Percentiles rank a stretch among this genome's conserved stretches.
Evolutionary conservation across 2,113 vertebrate genomes (phyloP).

Genomic region (Hypanus sabinus): DNA sequence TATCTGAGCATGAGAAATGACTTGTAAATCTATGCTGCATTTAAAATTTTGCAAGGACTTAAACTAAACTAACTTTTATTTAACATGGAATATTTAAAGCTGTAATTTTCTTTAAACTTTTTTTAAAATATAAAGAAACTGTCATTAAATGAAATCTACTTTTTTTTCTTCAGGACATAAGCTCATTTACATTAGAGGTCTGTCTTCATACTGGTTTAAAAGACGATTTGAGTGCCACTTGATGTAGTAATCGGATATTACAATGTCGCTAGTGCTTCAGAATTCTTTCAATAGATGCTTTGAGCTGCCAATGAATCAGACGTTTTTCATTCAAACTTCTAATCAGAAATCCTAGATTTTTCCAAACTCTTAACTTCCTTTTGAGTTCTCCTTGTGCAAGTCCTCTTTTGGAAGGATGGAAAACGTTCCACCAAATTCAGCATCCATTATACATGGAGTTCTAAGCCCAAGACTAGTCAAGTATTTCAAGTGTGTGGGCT

Average conservation of each 20-base stretch:
- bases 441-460: background rate
- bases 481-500: background rate
- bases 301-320: background rate
- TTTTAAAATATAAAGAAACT: no score
- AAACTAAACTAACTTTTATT: background rate
- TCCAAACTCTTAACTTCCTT: background rate
- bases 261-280: background rate
- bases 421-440: no score
- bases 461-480: background rate
- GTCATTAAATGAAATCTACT: background rate
- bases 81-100: background rate
- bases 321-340: background rate
- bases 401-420: background rate
- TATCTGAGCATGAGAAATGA: background rate
- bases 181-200: background rate
- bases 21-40: background rate
- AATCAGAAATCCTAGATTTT: background rate
- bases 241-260: background rate
- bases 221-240: background rate
- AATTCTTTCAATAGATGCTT: background rate
- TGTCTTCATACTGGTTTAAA: background rate
- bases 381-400: background rate
- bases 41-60: background rate
- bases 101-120: background rate
- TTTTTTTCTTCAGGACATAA: background rate